Conservation (phyloP, 2,113 vertebrate species). For the Lycocorax pyrrhopterus region DNA sequence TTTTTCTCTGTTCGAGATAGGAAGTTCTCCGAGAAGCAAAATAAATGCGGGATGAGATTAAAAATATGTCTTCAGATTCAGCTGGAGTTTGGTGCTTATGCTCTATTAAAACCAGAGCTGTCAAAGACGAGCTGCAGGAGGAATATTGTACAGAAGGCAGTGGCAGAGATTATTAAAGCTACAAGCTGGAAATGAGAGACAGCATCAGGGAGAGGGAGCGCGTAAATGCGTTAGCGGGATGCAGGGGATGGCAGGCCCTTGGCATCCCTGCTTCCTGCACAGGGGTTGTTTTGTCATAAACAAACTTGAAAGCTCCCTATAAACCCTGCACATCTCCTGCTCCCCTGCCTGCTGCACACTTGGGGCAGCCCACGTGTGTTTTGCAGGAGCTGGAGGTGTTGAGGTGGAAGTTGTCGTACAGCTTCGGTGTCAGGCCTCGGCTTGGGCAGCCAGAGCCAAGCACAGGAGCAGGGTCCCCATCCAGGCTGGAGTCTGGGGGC, state of each 20-base stretch:
- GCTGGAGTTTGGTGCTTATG: slow-evolving; percentile 32
- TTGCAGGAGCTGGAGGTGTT: not conserved
- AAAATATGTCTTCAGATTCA: slow-evolving; percentile 11
- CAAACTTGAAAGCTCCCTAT: not conserved
- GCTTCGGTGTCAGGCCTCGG: not conserved
- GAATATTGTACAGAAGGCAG: slow-evolving; percentile 15
- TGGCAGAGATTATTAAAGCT: slow-evolving; percentile 50
- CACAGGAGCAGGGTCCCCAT: rapidly evolving
- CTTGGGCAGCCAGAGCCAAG: not conserved
- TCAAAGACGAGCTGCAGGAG: slow-evolving; percentile 40
- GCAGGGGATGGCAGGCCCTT: not conserved
- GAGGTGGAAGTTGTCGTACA: not conserved
- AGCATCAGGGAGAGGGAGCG: not conserved
- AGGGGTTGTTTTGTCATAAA: not conserved
- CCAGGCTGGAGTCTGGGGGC: not conserved
- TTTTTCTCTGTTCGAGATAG: not conserved
- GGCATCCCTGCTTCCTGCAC: not conserved
- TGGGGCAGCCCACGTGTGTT: not conserved
- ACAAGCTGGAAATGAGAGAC: slow-evolving; percentile 30
- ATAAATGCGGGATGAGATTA: not conserved
- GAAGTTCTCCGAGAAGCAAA: not conserved
- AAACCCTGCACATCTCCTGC: not conserved
- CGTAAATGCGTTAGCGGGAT: not conserved
- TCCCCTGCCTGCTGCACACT: not conserved
- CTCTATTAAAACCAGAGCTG: slow-evolving; percentile 47